phyloP scores from a whole-genome alignment of 2,888 invertebrate genomes.

The Exocentrus adspersus region DNA sequence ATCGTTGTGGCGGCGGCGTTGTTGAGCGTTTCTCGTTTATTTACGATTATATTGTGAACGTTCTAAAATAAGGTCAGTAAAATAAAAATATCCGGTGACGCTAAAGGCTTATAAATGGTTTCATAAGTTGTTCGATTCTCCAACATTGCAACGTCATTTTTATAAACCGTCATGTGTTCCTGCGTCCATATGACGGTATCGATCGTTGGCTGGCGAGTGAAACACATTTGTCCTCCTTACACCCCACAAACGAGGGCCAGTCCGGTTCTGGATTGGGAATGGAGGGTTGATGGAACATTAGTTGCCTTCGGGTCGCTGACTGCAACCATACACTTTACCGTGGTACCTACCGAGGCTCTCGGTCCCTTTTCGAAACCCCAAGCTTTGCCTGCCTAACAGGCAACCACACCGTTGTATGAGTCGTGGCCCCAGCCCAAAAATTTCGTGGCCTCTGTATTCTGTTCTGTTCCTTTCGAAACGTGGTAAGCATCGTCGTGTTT shows the following conservation, averaged over 20 bases:
- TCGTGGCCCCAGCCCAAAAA: constrained; percentile 12
- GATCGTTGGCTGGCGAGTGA: constrained; percentile 12
- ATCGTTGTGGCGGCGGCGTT: too few species aligned
- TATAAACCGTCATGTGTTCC: neutral
- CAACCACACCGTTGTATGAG: constrained; percentile 7
- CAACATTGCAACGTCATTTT: neutral
- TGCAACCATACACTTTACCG: constrained; percentile 18
- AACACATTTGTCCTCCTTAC: constrained; percentile 15
- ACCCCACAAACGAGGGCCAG: constrained; percentile 9
- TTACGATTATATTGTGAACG: too few species aligned
- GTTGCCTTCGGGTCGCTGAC: constrained; percentile 25
- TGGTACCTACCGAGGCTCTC: neutral
- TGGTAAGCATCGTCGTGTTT: neutral
- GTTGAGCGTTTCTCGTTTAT: too few species aligned
- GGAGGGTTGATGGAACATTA: constrained; percentile 27
- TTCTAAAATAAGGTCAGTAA: too few species aligned
- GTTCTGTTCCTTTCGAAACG: too few species aligned
- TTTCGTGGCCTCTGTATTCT: constrained; percentile 2
- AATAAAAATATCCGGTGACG: too few species aligned
- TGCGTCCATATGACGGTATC: constrained; percentile 23
- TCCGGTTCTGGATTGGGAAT: constrained; percentile 22
- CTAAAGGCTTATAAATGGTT: too few species aligned
- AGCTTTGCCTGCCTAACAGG: constrained; percentile 13
- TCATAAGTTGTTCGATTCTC: neutral
- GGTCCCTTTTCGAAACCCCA: constrained; percentile 25